Percentiles rank a stretch among this genome's conserved stretches.
Conservation (phyloP, 2,888 invertebrate species). For the Morpho deidamia region DNA sequence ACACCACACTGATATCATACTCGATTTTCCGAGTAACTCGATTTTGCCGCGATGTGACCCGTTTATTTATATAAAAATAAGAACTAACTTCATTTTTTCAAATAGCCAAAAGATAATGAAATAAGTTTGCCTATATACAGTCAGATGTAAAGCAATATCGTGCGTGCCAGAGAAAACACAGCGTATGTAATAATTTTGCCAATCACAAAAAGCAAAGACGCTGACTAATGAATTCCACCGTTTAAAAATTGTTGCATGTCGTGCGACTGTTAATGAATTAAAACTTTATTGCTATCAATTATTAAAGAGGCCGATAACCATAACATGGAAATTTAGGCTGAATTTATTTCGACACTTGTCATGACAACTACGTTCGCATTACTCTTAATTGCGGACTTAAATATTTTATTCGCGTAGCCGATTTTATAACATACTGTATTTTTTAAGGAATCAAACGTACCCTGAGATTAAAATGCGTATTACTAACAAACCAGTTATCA, state of each 20-base stretch:
- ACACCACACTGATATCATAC: no score
- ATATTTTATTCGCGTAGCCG: no score
- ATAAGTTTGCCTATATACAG: background rate
- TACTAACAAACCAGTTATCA: no score
- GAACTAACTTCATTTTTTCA: background rate
- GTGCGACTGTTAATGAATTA: conserved; percentile 8
- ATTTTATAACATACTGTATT: no score
- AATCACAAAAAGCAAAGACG: conserved; percentile 25
- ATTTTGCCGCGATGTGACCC: no score
- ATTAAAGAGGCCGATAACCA: background rate
- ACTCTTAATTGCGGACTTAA: no score
- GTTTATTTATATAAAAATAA: background rate
- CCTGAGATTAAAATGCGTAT: no score
- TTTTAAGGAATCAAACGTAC: no score
- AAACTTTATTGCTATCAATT: conserved; percentile 5
- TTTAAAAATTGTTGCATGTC: conserved; percentile 13
- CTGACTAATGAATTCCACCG: conserved; percentile 5
- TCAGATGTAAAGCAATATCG: conserved; percentile 37
- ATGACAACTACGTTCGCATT: no score
- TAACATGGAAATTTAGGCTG: background rate
- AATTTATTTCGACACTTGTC: no score
- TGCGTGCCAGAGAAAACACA: conserved; percentile 31
- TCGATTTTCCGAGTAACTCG: no score
- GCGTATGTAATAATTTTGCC: conserved; percentile 29
- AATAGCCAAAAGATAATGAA: background rate